Evolutionary conservation across 1,140 invertebrate genomes (phyloP).

Genomic region (Gonioctena quinquepunctata): DNA sequence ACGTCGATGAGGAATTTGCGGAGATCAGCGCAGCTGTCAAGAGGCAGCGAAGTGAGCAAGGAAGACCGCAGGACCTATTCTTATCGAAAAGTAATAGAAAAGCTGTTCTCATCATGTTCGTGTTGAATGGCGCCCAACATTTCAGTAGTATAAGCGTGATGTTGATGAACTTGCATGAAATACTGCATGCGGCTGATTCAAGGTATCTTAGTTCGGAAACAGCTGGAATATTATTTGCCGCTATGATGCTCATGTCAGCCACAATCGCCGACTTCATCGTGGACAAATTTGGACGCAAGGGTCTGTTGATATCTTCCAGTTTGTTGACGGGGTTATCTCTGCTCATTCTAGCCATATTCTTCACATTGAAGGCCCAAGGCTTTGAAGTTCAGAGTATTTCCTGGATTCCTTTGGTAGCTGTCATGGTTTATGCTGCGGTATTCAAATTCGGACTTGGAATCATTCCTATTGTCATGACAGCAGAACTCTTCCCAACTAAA

Average conservation of each 20-base stretch:
- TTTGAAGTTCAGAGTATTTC: constrained; percentile 21
- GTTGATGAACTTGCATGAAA: constrained; percentile 61
- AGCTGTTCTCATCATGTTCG: constrained; percentile 47
- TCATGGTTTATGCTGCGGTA: constrained; percentile 38
- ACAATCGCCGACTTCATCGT: constrained; percentile 48
- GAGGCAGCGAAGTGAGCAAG: constrained; percentile 37
- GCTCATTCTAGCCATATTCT: constrained; percentile 39
- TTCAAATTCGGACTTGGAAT: constrained; percentile 53
- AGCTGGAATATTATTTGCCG: constrained; percentile 55
- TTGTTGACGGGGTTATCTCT: constrained; percentile 32
- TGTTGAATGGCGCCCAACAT: constrained; percentile 61
- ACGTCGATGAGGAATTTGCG: constrained; percentile 55
- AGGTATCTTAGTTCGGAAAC: constrained; percentile 34
- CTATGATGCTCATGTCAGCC: constrained; percentile 45
- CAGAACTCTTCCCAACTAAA: constrained; percentile 69
- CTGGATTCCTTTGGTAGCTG: constrained; percentile 39
- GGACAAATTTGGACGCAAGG: constrained; percentile 56
- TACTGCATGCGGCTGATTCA: constrained; percentile 53
- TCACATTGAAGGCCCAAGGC: constrained; percentile 33
- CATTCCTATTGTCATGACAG: constrained; percentile 73
- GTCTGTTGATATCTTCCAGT: constrained; percentile 51
- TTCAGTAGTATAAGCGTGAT: constrained; percentile 59
- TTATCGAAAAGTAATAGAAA: constrained; percentile 40
- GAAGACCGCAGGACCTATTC: constrained; percentile 38
- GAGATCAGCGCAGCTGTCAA: constrained; percentile 51